Base-by-base conservation (phyloP, 2,888 invertebrate genomes). In the Carterocephalus palaemon region DNA sequence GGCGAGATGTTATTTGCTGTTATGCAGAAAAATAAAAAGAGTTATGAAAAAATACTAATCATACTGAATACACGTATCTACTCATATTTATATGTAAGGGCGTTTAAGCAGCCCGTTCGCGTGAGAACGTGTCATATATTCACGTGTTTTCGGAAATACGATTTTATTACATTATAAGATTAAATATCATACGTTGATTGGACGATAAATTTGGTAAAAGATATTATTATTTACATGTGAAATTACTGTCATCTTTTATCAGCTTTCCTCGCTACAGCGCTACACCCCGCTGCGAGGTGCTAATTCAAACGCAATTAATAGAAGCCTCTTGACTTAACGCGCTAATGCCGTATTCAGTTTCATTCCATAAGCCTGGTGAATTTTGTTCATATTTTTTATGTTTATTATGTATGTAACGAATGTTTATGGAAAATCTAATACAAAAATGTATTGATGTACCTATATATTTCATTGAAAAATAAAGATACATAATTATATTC, bases 231-330 rank as follows among this genome's bases (percentile, higher is more conserved):
- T 33, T 42, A 36, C 20, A 43, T 29, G 28, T 43, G 28, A 36
- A 43, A 43, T 34, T 10, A 34, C 12, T 34, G 42, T 26, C 28
- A 10, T 28, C 15, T 42, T 45, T 69, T 73, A 76, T 75, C 71
- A 56, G 48, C 48, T 60, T 59, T 52, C 64, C 71, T 69, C 71
- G 69, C 76, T 72, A 69, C 69, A 72, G n/a, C 64, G 71, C 60
- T 57, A 68, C 60, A 10, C 65, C 79, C 76, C 66, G 70, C 63
- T 46, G 81, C 31, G 75, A 64, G 62, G 64, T 64, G 72, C 73
- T 75, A 77, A 80, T 76, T 71, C 66, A 75, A 74, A 68, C 67
- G 59, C 64, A 75, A 78, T 80, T 72, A 75, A 64, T 45, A 22
- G 26, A 29, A 22, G 15, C 3, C 15, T 39, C 39, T 12, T 28